phyloP scores from a whole-genome alignment of 2,113 vertebrate genomes.

The Numenius arquata region DNA sequence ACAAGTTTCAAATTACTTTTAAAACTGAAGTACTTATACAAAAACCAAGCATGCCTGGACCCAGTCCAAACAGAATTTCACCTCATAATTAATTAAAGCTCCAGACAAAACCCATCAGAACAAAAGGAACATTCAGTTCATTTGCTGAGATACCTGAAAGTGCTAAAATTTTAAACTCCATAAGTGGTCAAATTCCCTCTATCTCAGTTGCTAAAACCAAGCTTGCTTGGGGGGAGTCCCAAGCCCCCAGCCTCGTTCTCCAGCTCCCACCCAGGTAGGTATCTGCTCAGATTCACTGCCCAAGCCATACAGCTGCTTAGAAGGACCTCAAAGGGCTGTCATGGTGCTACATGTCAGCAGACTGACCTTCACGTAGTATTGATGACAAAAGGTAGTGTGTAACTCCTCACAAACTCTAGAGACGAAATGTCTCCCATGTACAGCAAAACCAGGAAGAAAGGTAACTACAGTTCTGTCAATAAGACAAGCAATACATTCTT shows the following conservation, averaged over 20 bases:
- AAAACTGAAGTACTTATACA: background rate
- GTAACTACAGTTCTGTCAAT: background rate
- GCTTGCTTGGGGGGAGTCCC: background rate
- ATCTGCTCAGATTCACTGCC: background rate
- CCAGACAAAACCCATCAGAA: background rate
- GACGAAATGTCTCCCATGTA: rapidly evolving
- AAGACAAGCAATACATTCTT: background rate
- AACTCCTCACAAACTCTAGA: background rate
- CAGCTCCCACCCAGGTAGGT: background rate
- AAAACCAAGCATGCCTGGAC: background rate
- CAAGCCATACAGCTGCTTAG: background rate
- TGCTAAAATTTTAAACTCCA: background rate
- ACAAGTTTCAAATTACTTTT: background rate
- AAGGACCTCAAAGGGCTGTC: background rate
- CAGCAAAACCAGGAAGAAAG: background rate
- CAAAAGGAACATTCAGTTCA: background rate
- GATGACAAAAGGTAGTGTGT: background rate
- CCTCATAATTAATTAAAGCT: background rate
- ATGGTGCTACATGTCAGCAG: rapidly evolving
- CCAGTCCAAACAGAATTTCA: background rate
- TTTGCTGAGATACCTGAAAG: background rate
- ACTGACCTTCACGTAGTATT: rapidly evolving
- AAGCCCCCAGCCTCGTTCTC: background rate
- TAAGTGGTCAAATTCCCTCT: background rate
- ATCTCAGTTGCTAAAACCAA: background rate